Evolutionary conservation across 2,888 invertebrate genomes (phyloP).

Genomic region (Urechis unicinctus): DNA sequence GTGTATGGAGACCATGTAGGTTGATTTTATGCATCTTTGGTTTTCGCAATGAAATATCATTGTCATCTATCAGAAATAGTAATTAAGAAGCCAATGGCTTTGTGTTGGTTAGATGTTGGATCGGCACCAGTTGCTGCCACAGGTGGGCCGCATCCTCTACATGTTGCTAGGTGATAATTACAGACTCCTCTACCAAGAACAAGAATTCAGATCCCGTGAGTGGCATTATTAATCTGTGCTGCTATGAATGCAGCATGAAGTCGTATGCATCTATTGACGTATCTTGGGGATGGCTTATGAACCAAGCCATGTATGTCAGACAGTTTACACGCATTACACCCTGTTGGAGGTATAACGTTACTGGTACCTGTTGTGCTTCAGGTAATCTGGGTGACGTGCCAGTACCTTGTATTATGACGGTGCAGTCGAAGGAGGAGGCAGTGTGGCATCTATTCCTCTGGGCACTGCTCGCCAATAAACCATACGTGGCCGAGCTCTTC

Average conservation of each 20-base stretch:
- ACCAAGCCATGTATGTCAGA: no score
- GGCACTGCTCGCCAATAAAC: constrained; percentile 11
- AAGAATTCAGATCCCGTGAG: constrained; percentile 4
- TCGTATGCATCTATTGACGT: neutral
- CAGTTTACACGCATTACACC: no score
- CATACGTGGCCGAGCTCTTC: constrained; percentile 14
- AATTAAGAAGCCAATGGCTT: no score
- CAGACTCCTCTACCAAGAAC: constrained; percentile 14
- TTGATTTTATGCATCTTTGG: no score
- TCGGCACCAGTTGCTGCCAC: constrained; percentile 6
- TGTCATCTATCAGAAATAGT: no score
- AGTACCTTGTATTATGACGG: neutral
- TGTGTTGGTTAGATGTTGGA: no score
- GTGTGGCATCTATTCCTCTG: constrained; percentile 18
- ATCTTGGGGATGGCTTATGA: neutral
- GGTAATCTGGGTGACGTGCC: no score
- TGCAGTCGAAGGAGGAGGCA: constrained; percentile 2
- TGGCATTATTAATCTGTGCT: neutral
- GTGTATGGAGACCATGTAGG: constrained; percentile 1
- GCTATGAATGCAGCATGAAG: neutral
- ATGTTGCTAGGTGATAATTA: constrained; percentile 11
- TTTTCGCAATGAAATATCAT: no score
- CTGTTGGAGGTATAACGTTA: no score
- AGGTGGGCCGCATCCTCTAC: constrained; percentile 13
- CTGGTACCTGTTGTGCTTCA: no score